Evolutionary conservation across 2,888 invertebrate species (phyloP).

Genomic region (Sceliomorpha sp.): DNA sequence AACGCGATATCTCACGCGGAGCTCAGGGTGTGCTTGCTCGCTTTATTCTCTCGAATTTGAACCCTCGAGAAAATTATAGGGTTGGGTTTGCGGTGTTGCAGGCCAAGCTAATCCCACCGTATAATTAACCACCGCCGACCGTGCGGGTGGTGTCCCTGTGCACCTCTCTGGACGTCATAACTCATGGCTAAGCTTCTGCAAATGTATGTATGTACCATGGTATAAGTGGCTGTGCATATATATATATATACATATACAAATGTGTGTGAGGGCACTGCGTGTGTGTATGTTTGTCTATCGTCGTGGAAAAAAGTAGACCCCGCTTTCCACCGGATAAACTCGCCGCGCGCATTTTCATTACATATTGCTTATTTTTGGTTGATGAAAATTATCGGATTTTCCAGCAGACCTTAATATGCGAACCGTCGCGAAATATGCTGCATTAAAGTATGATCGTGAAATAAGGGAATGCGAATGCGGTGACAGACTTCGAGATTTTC

Average conservation of each 20-base stretch:
- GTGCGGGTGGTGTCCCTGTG: constrained; percentile 61
- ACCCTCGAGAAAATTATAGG: constrained; percentile 76
- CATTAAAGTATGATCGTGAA: not conserved
- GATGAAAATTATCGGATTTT: constrained; percentile 14
- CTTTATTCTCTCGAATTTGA: constrained; percentile 71
- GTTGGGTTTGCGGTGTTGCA: constrained; percentile 69
- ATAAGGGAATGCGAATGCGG: not conserved
- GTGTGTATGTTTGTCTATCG: constrained; percentile 37
- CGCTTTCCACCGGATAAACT: constrained; percentile 8
- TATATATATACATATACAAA: too few species aligned
- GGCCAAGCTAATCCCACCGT: constrained; percentile 75
- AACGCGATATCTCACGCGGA: constrained; percentile 58
- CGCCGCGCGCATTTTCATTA: constrained; percentile 12
- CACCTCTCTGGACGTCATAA: constrained; percentile 64
- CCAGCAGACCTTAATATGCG: not conserved
- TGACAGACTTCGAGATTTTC: too few species aligned
- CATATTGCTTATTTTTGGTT: constrained; percentile 12
- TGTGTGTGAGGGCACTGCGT: too few species aligned
- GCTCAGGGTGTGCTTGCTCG: constrained; percentile 53
- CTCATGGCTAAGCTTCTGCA: constrained; percentile 72
- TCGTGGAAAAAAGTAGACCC: constrained; percentile 7
- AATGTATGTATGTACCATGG: constrained; percentile 60
- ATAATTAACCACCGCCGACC: constrained; percentile 77
- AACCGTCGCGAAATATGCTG: not conserved
- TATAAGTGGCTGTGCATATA: too few species aligned